These are phyloP conservation scores for Myotis daubentonii DNA, from an alignment of 2,797 vertebrate species.

Conservation along the genomic window DNA sequence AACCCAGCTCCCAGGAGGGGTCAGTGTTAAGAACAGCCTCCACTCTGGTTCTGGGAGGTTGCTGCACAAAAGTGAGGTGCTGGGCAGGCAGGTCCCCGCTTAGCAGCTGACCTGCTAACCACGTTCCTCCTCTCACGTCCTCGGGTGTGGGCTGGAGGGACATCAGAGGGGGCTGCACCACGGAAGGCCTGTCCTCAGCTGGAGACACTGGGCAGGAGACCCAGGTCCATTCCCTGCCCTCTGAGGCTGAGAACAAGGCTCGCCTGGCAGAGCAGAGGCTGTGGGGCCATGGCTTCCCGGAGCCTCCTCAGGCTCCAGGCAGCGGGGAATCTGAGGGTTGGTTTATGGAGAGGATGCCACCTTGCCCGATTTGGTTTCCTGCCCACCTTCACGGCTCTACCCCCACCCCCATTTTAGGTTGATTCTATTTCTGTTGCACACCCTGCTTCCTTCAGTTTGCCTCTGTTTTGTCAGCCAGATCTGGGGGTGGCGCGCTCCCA, in stretches of 20 bases:
- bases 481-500: background rate
- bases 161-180: background rate
- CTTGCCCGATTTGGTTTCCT: background rate
- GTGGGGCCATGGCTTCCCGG: rapidly evolving
- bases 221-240: background rate
- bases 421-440: constrained; percentile 70
- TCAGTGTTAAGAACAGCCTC: background rate
- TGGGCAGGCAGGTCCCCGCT: background rate
- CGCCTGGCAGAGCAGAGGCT: background rate
- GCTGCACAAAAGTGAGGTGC: background rate
- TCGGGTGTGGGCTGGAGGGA: background rate
- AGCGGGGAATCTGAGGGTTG: rapidly evolving
- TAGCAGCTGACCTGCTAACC: background rate
- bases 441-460: constrained; percentile 52
- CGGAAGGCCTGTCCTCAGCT: background rate
- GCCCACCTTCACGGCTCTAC: background rate
- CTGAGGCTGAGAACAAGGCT: background rate
- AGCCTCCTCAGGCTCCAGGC: background rate
- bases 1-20: background rate
- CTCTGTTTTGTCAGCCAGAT: background rate
- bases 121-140: background rate
- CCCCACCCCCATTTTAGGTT: background rate
- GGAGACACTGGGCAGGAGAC: background rate
- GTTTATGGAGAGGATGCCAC: background rate
- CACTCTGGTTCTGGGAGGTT: background rate